Evolutionary conservation across 2,888 invertebrate species (phyloP).

Genomic region (Drosophila peninsularis): DNA sequence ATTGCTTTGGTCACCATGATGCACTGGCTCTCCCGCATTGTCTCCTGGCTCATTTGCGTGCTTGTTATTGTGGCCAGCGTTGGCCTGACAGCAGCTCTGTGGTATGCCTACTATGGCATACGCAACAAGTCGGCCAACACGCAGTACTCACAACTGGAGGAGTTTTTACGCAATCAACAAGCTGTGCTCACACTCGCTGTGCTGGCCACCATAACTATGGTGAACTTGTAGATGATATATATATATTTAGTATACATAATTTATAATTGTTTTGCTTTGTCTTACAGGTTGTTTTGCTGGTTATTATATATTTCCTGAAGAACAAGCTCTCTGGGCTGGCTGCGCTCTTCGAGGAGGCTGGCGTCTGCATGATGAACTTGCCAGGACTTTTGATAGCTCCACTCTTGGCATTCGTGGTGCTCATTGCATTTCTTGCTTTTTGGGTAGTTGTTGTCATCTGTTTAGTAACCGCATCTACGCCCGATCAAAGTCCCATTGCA

Average conservation of each 20-base stretch:
- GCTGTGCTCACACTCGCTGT: conserved; percentile 94
- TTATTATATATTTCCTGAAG: conserved; percentile 91
- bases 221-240: conserved; percentile 81
- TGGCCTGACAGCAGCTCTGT: conserved; percentile 91
- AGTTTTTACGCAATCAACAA: conserved; percentile 93
- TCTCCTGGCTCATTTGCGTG: conserved; percentile 95
- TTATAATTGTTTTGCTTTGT: conserved; percentile 7
- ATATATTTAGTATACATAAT: neutral
- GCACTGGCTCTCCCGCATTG: conserved; percentile 92
- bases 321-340: conserved; percentile 93
- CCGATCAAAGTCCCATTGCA: conserved; percentile 85
- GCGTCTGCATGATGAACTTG: conserved; percentile 92
- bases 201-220: conserved; percentile 94
- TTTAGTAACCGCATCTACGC: conserved; percentile 92
- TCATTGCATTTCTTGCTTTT: conserved; percentile 92
- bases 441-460: conserved; percentile 94
- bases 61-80: conserved; percentile 91
- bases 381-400: conserved; percentile 95
- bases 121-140: conserved; percentile 84
- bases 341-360: conserved; percentile 94
- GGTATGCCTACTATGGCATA: conserved; percentile 95
- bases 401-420: conserved; percentile 91
- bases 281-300: conserved; percentile 89
- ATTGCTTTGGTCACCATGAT: conserved; percentile 92
- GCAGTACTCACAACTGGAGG: conserved; percentile 87